Evolutionary conservation across 2,888 invertebrate species (phyloP), one percentile per base, ranked within the genome.

Genomic region (Oxyscelio sp.): DNA sequence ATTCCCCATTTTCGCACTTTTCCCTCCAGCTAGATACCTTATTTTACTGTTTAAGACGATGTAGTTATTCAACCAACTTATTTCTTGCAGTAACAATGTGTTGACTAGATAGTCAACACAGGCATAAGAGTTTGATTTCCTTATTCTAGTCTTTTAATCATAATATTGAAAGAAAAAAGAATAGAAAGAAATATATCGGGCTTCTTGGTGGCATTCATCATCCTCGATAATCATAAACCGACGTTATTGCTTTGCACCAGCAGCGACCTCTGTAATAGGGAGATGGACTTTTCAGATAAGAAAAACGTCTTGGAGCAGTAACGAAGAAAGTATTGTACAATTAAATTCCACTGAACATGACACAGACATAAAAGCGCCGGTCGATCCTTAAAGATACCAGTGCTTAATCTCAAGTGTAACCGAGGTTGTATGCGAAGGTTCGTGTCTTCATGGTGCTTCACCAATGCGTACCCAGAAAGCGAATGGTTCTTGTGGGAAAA

Each of bases 241-340:
- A 59, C 59, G 58, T 59, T 52, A 40, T 63, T 31, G 56, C 45
- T 70, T 70, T 40, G 65, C 59, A 77, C 68, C 38, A 66, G 68
- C 77, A 80, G 71, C 15, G 74, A 85, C 58, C 78, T 56, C 48
- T 78, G 65, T 84, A 84, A 87, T 79, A 81, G 66, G 82, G 77
- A 85, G 85, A 85, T 87, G 84, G 81, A 81, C 81, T 88, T 91
- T 92, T 88, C 92, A 92, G 92, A 91, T 90, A 65, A 90, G 88
- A 83, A 92, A 90, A 90, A 88, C 90, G 83, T 91, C 92, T 85
- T 91, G 86, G 87, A 91, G 89, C 89, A 92, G 88, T 90, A 87
- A 90, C 84, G 93, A 93, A 87, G 93, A 92, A 85, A 91, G 87
- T 87, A 89, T 91, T 87, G 92, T 92, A 89, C 91, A 93, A 61